Base-by-base conservation (phyloP, 2,113 vertebrate species). In the Notothenia coriiceps region DNA sequence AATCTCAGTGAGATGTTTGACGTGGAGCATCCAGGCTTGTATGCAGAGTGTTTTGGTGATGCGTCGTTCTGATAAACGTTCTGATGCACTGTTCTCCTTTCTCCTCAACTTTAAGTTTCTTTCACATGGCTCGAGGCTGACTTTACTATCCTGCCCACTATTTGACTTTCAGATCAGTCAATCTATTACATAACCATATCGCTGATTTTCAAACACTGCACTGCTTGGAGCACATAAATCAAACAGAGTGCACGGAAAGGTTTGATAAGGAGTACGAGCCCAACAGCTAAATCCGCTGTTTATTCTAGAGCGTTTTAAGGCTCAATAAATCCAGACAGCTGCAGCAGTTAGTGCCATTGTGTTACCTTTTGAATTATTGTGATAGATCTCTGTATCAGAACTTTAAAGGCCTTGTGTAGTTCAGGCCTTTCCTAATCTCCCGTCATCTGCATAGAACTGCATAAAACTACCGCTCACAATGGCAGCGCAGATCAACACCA, bases 371-470 rank as follows among this genome's bases (percentile, higher is more conserved):
- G 80, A 91, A 86, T 84, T 72, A 77, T 83, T 77, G 68, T 5
- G 84, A 82, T 82, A 79, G 79, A 89, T 86, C 86, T 84, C 77
- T 35, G 87, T 66, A 87, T 88, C 80, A 84, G 47, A 86, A 88
- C 84, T 87, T 93, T 90, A 85, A 87, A 87, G 88, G 84, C 79
- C 76, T 55, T 73, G 82, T 81, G 70, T 65, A 72, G 83, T 60
- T 70, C 63, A 69, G 89, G 82, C 88, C 83, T 80, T 86, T 77
- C 25, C 83, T 93, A 93, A 93, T 93, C 88, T 88, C 71, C 79
- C 35, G 79, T 93, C 92, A 92, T 94, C 92, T 94, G 92, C 91
- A 90, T 86, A 89, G 90, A 89, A 88, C 80, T 84, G 87, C 89
- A 92, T 94, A 89, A 94, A 91, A 89, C 90, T 74, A 12, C 64